A percentile compares a stretch with the other conserved stretches of the same genome.
Conservation (phyloP, 2,797 vertebrate genomes). For the Arremon brunneinucha region DNA sequence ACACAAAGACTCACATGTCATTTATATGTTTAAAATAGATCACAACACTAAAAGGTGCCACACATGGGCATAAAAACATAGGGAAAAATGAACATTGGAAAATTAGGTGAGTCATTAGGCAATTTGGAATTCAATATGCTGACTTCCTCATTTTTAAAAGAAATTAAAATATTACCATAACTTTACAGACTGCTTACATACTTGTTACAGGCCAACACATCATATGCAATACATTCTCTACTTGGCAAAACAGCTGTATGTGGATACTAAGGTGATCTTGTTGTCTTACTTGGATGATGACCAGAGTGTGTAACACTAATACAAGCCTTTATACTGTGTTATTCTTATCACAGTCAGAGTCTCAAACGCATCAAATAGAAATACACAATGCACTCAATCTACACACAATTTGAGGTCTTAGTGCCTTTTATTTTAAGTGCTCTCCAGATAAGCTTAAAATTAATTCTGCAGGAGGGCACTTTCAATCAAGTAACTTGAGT, state of each 20-base stretch:
- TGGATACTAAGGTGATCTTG: neutral
- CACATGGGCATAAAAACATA: rapidly evolving
- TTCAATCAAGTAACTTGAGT: neutral
- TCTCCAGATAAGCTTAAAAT: neutral
- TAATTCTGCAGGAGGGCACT: neutral
- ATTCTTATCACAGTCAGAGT: neutral
- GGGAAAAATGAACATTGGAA: neutral
- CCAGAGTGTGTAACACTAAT: neutral
- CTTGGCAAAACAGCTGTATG: neutral
- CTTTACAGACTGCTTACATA: neutral
- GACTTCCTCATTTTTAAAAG: neutral
- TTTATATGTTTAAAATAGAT: neutral
- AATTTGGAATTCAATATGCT: neutral
- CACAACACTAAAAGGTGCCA: neutral
- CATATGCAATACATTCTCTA: neutral
- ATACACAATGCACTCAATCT: neutral
- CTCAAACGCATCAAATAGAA: neutral
- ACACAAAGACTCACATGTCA: neutral
- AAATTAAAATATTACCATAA: neutral
- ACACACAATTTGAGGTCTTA: neutral
- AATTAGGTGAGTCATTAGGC: neutral
- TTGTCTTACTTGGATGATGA: neutral
- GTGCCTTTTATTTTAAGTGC: neutral
- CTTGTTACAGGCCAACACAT: neutral
- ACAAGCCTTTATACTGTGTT: neutral